Percentiles rank a stretch among this genome's conserved stretches.
These are phyloP conservation scores for Lutraria rhynchaena DNA, from an alignment of 1,140 invertebrate species.

Conservation along the genomic window DNA sequence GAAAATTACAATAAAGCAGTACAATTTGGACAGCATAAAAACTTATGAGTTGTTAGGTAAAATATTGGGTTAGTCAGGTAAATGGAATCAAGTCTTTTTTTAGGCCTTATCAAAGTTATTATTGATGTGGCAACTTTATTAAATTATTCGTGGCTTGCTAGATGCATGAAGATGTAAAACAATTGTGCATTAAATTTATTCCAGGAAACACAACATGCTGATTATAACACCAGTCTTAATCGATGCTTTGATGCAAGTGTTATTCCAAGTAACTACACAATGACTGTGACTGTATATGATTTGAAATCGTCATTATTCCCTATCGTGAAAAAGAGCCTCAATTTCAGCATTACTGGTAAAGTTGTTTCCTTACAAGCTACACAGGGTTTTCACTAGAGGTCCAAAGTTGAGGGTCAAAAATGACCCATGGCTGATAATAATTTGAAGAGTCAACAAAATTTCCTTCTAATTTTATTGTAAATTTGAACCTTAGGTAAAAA, in stretches of 20 bases:
- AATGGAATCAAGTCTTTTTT: too few species aligned
- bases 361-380: too few species aligned
- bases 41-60: too few species aligned
- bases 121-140: background rate
- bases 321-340: background rate
- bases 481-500: too few species aligned
- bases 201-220: background rate
- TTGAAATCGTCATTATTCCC: background rate
- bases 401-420: too few species aligned
- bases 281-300: constrained; percentile 7
- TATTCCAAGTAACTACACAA: background rate
- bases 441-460: too few species aligned
- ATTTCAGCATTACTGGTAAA: constrained; percentile 16
- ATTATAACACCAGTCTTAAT: constrained; percentile 15
- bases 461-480: too few species aligned
- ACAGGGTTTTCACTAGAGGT: too few species aligned
- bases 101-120: background rate
- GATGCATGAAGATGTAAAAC: background rate
- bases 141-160: background rate
- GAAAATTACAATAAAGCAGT: too few species aligned
- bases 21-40: too few species aligned
- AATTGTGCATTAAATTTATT: background rate
- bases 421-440: too few species aligned
- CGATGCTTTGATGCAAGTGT: background rate
- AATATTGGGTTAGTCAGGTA: too few species aligned